phyloP scores from a whole-genome alignment of 2,113 vertebrate genomes.

The Nansenia antarctica region DNA sequence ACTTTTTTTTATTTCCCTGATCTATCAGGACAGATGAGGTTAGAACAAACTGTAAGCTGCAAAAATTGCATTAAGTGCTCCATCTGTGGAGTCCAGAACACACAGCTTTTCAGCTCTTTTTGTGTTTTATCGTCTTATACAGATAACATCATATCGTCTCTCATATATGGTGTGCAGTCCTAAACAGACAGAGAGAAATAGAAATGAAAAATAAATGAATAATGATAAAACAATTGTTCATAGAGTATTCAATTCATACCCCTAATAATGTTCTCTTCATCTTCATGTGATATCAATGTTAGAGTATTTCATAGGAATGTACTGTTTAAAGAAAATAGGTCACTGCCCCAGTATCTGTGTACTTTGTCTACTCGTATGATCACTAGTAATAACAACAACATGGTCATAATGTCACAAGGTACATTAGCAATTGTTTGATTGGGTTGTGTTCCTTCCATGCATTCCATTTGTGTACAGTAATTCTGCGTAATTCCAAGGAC shows the following conservation, averaged over 20 bases:
- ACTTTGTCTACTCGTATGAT: too few species aligned
- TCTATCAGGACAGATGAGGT: conserved; percentile 64
- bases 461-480: too few species aligned
- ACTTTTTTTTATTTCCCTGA: conserved; percentile 62
- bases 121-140: conserved; percentile 48
- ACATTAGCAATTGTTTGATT: too few species aligned
- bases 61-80: conserved; percentile 72
- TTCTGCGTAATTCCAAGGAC: too few species aligned
- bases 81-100: conserved; percentile 61
- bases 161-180: conserved; percentile 41
- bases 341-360: too few species aligned
- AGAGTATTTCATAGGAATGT: too few species aligned
- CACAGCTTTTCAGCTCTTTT: conserved; percentile 40
- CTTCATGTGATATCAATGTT: too few species aligned
- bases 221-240: conserved; percentile 7
- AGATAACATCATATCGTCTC: conserved; percentile 40
- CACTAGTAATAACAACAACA: too few species aligned
- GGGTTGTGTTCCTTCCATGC: too few species aligned
- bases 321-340: background rate
- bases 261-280: too few species aligned
- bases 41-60: conserved; percentile 71
- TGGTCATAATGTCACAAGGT: too few species aligned
- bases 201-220: background rate
- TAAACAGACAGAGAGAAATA: background rate
- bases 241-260: too few species aligned